Percentiles rank a stretch among this genome's conserved stretches.
Conservation (phyloP, 2,113 vertebrate species). For the cattle (Bos taurus) region DNA sequence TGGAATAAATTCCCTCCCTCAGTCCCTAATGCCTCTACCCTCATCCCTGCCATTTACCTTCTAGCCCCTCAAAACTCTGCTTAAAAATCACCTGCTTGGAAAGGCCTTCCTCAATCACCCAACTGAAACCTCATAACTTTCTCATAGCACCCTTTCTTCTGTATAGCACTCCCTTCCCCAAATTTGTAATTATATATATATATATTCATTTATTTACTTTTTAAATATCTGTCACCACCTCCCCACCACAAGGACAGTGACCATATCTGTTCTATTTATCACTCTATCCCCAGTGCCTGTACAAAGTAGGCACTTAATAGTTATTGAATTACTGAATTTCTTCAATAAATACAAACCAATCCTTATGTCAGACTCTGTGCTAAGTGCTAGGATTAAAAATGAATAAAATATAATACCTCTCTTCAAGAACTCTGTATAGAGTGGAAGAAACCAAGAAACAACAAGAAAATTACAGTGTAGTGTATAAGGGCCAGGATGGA, state of each 20-base stretch:
- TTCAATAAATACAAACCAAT: neutral
- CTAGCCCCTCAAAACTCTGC: neutral
- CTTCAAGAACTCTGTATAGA: neutral
- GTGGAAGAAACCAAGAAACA: neutral
- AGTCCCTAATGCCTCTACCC: neutral
- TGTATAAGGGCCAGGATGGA: neutral
- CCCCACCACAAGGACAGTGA: neutral
- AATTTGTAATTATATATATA: neutral
- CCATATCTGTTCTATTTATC: neutral
- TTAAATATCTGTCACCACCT: neutral
- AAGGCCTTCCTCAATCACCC: neutral
- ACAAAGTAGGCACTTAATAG: conserved; percentile 15
- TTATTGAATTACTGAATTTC: conserved; percentile 11
- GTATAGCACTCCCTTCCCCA: neutral
- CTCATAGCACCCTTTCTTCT: neutral
- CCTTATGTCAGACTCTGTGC: neutral
- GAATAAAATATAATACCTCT: neutral
- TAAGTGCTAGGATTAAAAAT: conserved; percentile 28
- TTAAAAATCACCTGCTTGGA: neutral
- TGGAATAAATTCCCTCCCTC: neutral
- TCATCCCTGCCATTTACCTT: neutral
- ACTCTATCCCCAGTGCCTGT: neutral
- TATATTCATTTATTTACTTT: conserved; percentile 23
- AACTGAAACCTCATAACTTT: neutral
- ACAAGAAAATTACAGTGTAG: neutral